Percentiles rank a stretch among this genome's conserved stretches.
phyloP scores from a whole-genome alignment of 2,888 invertebrate genomes.

The Syrphus vitripennis region DNA sequence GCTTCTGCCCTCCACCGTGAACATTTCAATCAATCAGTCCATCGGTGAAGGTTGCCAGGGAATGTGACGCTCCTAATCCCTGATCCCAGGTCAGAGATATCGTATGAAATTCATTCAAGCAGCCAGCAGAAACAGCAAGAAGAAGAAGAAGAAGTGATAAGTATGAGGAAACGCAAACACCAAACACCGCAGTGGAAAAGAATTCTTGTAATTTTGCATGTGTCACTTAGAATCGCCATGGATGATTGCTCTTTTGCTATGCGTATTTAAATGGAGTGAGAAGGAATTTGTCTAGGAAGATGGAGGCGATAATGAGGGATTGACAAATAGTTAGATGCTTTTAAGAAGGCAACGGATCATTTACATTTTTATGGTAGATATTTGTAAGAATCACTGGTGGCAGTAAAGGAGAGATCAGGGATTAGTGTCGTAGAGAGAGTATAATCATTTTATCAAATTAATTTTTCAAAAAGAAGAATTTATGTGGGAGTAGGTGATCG shows the following conservation, averaged over 20 bases:
- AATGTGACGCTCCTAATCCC: conserved; percentile 37
- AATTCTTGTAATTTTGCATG: conserved; percentile 45
- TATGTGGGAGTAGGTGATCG: no score
- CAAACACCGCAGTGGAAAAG: background rate
- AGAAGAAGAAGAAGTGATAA: no score
- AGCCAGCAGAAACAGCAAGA: background rate
- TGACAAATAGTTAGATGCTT: conserved; percentile 1
- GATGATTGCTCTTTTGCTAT: conserved; percentile 44
- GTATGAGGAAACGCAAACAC: background rate
- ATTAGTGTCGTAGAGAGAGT: background rate
- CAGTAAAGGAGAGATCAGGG: background rate
- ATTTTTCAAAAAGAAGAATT: no score
- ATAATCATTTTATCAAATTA: no score
- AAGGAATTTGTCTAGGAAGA: conserved; percentile 44
- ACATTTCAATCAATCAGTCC: conserved; percentile 69
- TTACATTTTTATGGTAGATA: background rate
- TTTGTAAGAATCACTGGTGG: background rate
- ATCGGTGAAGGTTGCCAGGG: conserved; percentile 52
- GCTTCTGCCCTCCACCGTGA: conserved; percentile 65
- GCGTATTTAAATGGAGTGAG: conserved; percentile 40
- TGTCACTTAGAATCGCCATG: conserved; percentile 27
- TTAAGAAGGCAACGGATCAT: background rate
- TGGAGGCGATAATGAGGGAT: conserved; percentile 3
- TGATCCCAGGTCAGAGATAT: conserved; percentile 46
- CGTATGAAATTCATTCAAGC: background rate